These are phyloP conservation scores for Cephus rjabovi DNA, from an alignment of 2,888 invertebrate genomes.

Conservation along the genomic window DNA sequence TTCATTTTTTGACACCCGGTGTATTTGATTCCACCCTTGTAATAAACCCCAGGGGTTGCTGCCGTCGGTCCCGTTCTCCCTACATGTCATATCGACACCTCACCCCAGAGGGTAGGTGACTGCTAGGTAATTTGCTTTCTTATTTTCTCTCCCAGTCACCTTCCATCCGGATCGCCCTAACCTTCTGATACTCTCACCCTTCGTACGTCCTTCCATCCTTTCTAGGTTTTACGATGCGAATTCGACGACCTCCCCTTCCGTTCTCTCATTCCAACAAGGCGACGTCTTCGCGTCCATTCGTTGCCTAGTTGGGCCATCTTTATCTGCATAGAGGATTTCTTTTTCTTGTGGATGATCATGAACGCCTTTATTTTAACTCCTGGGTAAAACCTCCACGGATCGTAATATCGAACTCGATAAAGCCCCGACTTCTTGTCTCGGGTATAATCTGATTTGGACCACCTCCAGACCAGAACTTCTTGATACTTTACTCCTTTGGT, in stretches of 20 bases:
- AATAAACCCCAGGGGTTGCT: conserved; percentile 63
- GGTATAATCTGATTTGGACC: conserved; percentile 57
- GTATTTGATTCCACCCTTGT: conserved; percentile 67
- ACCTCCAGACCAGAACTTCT: conserved; percentile 49
- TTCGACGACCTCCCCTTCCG: not conserved
- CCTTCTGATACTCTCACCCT: conserved; percentile 22
- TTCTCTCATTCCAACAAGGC: not conserved
- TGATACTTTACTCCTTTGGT: conserved; percentile 59
- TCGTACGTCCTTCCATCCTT: conserved; percentile 24
- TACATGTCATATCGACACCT: conserved; percentile 67
- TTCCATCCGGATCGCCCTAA: conserved; percentile 22
- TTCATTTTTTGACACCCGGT: conserved; percentile 67
- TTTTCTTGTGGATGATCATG: not conserved
- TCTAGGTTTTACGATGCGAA: conserved; percentile 5
- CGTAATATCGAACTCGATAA: conserved; percentile 16
- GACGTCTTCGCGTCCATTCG: not conserved
- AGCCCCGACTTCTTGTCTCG: conserved; percentile 21
- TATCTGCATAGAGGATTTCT: not conserved
- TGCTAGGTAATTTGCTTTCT: conserved; percentile 64
- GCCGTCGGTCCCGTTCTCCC: conserved; percentile 41
- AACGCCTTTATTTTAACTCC: not conserved
- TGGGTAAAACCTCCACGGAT: not conserved
- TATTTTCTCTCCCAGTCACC: conserved; percentile 35
- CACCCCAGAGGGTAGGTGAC: conserved; percentile 51
- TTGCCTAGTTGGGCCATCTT: not conserved